Conservation (phyloP, 2,113 vertebrate species). For the Myotis lucifugus region DNA sequence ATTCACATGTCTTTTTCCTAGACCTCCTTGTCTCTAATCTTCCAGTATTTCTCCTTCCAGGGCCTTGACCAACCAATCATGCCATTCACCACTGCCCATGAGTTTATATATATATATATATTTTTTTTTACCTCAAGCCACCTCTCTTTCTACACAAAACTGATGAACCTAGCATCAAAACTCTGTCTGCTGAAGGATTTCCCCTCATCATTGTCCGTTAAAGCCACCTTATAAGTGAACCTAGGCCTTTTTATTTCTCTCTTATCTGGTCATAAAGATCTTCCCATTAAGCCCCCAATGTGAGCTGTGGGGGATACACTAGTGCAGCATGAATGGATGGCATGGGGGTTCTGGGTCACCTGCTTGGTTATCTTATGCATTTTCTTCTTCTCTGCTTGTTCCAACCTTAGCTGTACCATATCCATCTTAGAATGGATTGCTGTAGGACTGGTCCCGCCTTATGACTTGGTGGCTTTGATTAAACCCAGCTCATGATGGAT, state of each 20-base stretch:
- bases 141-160: background rate
- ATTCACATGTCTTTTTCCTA: background rate
- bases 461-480: background rate
- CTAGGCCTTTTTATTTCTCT: background rate
- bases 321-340: background rate
- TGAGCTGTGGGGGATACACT: background rate
- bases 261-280: background rate
- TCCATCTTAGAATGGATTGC: background rate
- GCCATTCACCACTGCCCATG: background rate
- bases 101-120: background rate
- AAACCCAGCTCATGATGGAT: background rate
- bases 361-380: background rate
- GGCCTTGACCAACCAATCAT: background rate
- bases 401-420: background rate
- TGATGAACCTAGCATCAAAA: background rate
- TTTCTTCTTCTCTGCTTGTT: background rate
- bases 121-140: background rate
- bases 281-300: background rate
- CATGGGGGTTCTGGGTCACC: background rate
- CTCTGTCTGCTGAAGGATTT: background rate
- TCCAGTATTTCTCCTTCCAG: background rate
- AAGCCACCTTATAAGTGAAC: background rate
- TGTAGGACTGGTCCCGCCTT: background rate
- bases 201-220: background rate
- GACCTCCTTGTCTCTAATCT: background rate